phyloP scores from a whole-genome alignment of 1,140 invertebrate species.

The Chymomyza costata region DNA sequence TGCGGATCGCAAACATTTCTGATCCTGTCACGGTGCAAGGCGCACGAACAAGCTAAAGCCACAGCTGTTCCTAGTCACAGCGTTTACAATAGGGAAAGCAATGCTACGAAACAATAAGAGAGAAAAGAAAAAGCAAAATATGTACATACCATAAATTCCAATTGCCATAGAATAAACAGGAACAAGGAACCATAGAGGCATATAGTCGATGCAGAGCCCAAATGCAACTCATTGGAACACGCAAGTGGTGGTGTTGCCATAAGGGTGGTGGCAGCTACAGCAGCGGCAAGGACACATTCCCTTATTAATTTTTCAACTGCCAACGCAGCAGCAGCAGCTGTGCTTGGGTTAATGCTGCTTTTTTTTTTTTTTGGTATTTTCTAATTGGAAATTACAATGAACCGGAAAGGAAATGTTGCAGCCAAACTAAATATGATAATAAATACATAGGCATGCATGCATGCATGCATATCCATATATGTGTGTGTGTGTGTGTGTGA shows the following conservation, averaged over 20 bases:
- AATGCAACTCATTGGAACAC: slow-evolving; percentile 3
- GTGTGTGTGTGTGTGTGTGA: slow-evolving; percentile 7
- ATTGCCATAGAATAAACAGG: slow-evolving; percentile 39
- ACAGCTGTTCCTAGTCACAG: slow-evolving; percentile 39
- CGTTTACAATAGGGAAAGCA: no score
- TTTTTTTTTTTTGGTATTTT: slow-evolving; percentile 19
- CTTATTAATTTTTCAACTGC: slow-evolving; percentile 31
- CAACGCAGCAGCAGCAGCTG: slow-evolving; percentile 24
- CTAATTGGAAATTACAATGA: slow-evolving; percentile 62
- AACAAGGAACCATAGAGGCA: slow-evolving; percentile 30
- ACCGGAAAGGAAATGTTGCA: slow-evolving; percentile 43
- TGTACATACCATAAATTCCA: slow-evolving; percentile 65
- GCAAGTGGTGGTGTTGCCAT: slow-evolving; percentile 4
- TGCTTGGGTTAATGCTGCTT: slow-evolving; percentile 7
- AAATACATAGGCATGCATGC: slow-evolving; percentile 7
- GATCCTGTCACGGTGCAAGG: slow-evolving; percentile 24
- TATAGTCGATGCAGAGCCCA: neutral
- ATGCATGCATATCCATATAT: slow-evolving; percentile 15
- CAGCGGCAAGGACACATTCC: slow-evolving; percentile 19
- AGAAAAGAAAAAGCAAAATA: slow-evolving; percentile 37
- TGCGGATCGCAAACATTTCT: slow-evolving; percentile 9
- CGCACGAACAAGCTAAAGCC: no score
- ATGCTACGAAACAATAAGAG: slow-evolving; percentile 29
- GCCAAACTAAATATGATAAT: slow-evolving; percentile 39
- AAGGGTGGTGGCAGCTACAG: slow-evolving; percentile 18